Evolutionary conservation across 2,113 vertebrate genomes (phyloP).

Genomic region (Heloderma charlesbogerti): DNA sequence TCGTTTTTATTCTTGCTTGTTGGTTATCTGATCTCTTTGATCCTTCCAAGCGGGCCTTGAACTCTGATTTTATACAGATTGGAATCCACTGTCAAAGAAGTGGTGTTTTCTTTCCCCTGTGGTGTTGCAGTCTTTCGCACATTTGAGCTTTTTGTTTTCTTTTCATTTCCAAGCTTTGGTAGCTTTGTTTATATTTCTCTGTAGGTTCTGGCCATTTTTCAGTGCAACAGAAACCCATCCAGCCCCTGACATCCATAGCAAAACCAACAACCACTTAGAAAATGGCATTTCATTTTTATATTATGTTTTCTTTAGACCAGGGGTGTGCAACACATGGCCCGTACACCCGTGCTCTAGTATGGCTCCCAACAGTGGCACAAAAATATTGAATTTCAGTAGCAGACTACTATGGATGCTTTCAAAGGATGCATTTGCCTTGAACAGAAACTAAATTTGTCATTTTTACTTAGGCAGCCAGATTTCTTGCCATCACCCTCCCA

Average conservation of each 20-base stretch:
- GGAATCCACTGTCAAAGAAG: conserved; percentile 53
- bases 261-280: conserved; percentile 9
- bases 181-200: conserved; percentile 35
- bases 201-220: conserved; percentile 3
- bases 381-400: too few species aligned
- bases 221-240: not conserved
- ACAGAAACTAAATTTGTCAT: not conserved
- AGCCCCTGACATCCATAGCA: not conserved
- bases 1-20: conserved; percentile 67
- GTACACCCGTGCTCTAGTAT: too few species aligned
- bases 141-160: conserved; percentile 52
- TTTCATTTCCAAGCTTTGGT: conserved; percentile 41
- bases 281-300: not conserved
- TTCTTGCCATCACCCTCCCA: too few species aligned
- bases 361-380: too few species aligned
- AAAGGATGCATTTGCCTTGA: not conserved
- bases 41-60: conserved; percentile 64
- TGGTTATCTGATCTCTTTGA: conserved; percentile 67
- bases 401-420: too few species aligned
- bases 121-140: conserved; percentile 56
- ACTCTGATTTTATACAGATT: conserved; percentile 68
- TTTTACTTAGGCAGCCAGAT: too few species aligned
- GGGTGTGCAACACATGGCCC: too few species aligned
- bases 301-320: too few species aligned
- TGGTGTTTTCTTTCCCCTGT: conserved; percentile 46